These are phyloP conservation scores for Drosophila melanocephala DNA, from an alignment of 2,888 invertebrate species.

Conservation along the genomic window DNA sequence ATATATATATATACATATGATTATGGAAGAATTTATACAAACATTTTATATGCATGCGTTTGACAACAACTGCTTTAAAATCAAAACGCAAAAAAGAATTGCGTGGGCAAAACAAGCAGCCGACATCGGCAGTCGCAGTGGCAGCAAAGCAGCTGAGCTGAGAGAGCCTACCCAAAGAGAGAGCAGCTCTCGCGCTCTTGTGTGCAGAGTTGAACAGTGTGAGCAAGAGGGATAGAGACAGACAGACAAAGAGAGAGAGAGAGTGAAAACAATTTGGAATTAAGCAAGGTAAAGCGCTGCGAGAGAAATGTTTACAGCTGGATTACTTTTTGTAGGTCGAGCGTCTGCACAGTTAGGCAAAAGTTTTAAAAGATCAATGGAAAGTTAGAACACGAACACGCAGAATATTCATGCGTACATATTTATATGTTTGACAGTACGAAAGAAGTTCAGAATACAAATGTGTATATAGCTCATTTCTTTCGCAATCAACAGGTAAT, in stretches of 20 bases:
- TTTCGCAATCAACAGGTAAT: neutral
- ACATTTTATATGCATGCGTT: constrained; percentile 15
- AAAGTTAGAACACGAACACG: neutral
- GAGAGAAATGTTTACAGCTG: constrained; percentile 23
- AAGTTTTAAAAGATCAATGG: neutral
- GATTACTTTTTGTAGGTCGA: constrained; percentile 2
- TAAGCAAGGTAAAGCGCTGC: constrained; percentile 23
- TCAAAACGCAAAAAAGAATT: constrained; percentile 48
- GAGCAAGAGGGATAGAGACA: constrained; percentile 1
- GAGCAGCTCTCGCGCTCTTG: constrained; percentile 30
- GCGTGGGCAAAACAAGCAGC: constrained; percentile 56
- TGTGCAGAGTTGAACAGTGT: constrained; percentile 3
- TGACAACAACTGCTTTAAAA: constrained; percentile 48
- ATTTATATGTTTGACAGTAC: neutral
- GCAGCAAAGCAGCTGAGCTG: constrained; percentile 24
- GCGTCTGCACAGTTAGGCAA: constrained; percentile 19
- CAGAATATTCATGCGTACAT: neutral
- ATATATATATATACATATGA: constrained; percentile 1
- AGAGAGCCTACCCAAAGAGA: constrained; percentile 33
- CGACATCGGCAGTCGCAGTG: constrained; percentile 5
- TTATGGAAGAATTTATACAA: neutral
- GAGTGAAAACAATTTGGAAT: constrained; percentile 26
- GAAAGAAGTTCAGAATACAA: neutral
- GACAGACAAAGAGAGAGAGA: constrained; percentile 4
- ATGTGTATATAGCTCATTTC: neutral